A percentile compares a stretch with the other conserved stretches of the same genome.
phyloP scores from a whole-genome alignment of 1,140 invertebrate genomes.

The Ostrea denselamellosa region DNA sequence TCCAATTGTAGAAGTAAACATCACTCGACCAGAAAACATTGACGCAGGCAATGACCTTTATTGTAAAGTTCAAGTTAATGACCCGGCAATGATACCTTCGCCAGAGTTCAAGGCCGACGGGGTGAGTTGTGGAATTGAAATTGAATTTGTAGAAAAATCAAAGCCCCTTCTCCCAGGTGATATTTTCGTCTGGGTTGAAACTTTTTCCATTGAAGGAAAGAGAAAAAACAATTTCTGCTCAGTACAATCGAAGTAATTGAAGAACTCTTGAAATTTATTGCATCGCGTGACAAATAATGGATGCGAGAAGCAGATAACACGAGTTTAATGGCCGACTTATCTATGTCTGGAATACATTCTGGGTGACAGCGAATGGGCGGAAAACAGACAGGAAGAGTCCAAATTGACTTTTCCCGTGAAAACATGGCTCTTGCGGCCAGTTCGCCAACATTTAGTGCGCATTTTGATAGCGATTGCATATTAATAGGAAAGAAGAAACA shows the following conservation, averaged over 20 bases:
- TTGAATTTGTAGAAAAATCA: background rate
- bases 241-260: background rate
- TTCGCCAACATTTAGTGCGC: background rate
- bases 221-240: background rate
- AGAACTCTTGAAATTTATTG: constrained; percentile 2
- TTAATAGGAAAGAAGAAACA: no score
- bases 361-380: background rate
- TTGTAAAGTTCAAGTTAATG: constrained; percentile 2
- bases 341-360: background rate
- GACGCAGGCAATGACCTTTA: background rate
- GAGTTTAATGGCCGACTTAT: background rate
- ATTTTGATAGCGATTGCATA: background rate
- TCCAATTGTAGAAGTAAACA: background rate
- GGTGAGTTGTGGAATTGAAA: background rate
- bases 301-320: constrained; percentile 20
- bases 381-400: constrained; percentile 2
- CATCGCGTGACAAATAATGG: constrained; percentile 26
- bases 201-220: background rate
- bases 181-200: background rate
- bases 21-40: background rate
- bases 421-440: background rate
- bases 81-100: background rate
- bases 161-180: background rate
- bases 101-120: background rate
- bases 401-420: background rate